Percentiles rank a stretch among this genome's conserved stretches.
These are phyloP conservation scores for Megalopta genalis DNA, from an alignment of 1,140 invertebrate species.

Conservation along the genomic window DNA sequence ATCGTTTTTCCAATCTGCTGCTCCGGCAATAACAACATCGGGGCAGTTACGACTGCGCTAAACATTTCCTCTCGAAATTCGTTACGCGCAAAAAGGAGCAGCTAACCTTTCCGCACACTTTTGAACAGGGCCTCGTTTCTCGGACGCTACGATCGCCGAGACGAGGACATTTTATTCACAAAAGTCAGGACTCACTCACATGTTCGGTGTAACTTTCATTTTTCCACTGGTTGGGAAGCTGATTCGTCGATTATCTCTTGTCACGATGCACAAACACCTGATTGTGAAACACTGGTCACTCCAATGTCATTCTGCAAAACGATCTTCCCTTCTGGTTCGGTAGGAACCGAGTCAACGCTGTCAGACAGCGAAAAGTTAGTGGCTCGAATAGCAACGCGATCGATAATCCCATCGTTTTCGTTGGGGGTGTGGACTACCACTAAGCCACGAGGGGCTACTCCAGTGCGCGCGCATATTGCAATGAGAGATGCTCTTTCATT, in stretches of 20 bases:
- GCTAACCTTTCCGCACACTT: too few relatives aligned
- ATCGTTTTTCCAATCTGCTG: slow-evolving; percentile 3
- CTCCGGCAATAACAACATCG: neutral
- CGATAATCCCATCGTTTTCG: slow-evolving; percentile 53
- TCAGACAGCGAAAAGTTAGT: slow-evolving; percentile 29
- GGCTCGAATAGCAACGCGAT: slow-evolving; percentile 42
- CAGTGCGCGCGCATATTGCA: slow-evolving; percentile 53
- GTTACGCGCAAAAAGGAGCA: neutral
- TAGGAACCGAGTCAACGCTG: slow-evolving; percentile 14
- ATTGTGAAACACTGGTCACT: slow-evolving; percentile 6
- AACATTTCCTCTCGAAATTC: neutral
- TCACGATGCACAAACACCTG: slow-evolving; percentile 23
- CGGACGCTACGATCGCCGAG: too few relatives aligned
- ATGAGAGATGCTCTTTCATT: slow-evolving; percentile 13
- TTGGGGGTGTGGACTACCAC: slow-evolving; percentile 53
- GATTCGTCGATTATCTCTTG: neutral
- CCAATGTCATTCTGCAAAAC: slow-evolving; percentile 24
- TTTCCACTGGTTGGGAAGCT: neutral
- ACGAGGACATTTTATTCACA: too few relatives aligned
- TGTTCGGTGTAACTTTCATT: slow-evolving; percentile 4
- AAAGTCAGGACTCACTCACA: neutral
- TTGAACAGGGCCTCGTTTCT: too few relatives aligned
- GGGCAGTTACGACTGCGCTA: neutral
- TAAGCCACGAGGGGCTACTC: slow-evolving; percentile 43
- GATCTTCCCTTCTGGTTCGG: neutral